Percentiles rank a stretch among this genome's conserved stretches.
Evolutionary conservation across 1,140 invertebrate genomes (phyloP).

Genomic region (Zaprionus taronus): DNA sequence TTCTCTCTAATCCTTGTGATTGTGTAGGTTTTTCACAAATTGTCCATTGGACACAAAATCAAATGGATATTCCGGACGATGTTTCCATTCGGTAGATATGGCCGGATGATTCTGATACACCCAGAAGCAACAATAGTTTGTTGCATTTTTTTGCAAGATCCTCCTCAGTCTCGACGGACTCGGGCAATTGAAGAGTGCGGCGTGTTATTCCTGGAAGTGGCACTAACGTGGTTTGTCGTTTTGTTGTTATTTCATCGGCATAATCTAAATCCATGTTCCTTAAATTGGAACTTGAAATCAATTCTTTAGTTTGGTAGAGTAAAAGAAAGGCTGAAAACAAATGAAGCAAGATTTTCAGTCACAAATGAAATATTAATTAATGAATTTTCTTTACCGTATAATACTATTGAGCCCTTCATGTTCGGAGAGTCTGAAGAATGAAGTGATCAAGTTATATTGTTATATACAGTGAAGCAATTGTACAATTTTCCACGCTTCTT

Average conservation of each 20-base stretch:
- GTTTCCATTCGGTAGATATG: constrained; percentile 27
- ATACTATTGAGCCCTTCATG: neutral
- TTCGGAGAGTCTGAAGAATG: neutral
- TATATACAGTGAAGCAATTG: neutral
- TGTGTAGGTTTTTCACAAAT: constrained; percentile 41
- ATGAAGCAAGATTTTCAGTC: neutral
- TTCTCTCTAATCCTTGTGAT: constrained; percentile 10
- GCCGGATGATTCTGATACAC: constrained; percentile 50
- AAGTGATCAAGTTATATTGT: neutral
- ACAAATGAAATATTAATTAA: neutral
- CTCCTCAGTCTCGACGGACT: too few relatives aligned
- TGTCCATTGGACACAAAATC: constrained; percentile 54
- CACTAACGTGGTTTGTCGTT: neutral
- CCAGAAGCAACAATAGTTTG: constrained; percentile 67
- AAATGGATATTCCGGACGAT: constrained; percentile 45
- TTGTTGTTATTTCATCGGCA: neutral
- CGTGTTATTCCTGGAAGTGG: constrained; percentile 40
- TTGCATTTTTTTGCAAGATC: constrained; percentile 3
- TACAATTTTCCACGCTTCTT: neutral
- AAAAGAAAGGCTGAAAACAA: neutral
- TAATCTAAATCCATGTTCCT: neutral
- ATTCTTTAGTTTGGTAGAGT: neutral
- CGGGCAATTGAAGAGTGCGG: neutral
- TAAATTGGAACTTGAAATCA: neutral
- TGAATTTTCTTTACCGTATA: neutral